Percentiles rank a stretch among this genome's conserved stretches.
Conservation (phyloP, 1,140 invertebrate genomes). For the Drosophila prosaltans region DNA sequence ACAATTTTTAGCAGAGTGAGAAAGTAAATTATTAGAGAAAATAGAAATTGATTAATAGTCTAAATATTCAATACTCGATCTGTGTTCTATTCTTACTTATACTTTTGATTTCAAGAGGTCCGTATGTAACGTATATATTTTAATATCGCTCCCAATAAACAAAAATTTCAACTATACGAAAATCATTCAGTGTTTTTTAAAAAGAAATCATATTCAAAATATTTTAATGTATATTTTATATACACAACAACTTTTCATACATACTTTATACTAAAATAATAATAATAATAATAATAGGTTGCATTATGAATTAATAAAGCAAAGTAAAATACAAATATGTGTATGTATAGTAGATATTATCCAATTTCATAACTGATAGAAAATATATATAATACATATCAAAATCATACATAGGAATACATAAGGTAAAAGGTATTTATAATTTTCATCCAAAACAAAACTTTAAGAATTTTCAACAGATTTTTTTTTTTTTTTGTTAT, state of each 20-base stretch:
- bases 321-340: constrained; percentile 53
- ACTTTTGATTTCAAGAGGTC: constrained; percentile 35
- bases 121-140: constrained; percentile 5
- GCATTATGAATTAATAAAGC: constrained; percentile 78
- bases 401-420: constrained; percentile 43
- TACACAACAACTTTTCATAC: constrained; percentile 76
- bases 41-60: neutral
- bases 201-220: constrained; percentile 65
- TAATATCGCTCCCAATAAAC: constrained; percentile 7
- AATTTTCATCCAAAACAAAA: constrained; percentile 6
- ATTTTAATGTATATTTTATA: constrained; percentile 81
- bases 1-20: constrained; percentile 23
- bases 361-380: constrained; percentile 40
- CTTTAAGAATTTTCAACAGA: neutral
- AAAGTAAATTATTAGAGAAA: constrained; percentile 2
- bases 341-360: constrained; percentile 15
- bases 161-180: constrained; percentile 27
- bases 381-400: constrained; percentile 38
- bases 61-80: neutral
- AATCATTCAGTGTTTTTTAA: constrained; percentile 15
- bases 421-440: constrained; percentile 46
- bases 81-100: constrained; percentile 1
- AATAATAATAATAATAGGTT: constrained; percentile 67
- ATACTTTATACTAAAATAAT: constrained; percentile 68
- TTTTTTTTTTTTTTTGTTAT: neutral